A percentile compares a stretch with the other conserved stretches of the same genome.
Conservation (phyloP, 2,888 invertebrate species). For the Linnaemya tessellans region DNA sequence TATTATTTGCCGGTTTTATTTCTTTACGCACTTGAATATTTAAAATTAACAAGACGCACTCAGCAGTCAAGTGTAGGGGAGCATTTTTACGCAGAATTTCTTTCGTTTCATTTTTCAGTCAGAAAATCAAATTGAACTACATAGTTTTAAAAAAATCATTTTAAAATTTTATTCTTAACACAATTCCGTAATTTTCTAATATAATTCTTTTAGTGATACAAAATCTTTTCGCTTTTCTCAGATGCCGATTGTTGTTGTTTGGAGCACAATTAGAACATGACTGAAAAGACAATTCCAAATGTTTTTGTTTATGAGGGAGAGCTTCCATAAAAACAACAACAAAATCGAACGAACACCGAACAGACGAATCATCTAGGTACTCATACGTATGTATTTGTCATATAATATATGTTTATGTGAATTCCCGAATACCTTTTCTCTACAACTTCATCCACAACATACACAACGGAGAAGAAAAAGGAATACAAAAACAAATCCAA, state of each 20-base stretch:
- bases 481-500: conserved; percentile 3
- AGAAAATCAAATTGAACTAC: background rate
- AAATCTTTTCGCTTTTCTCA: conserved; percentile 17
- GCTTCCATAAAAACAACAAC: conserved; percentile 30
- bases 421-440: conserved; percentile 36
- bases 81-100: background rate
- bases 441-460: conserved; percentile 33
- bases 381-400: background rate
- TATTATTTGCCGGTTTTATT: conserved; percentile 25
- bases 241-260: conserved; percentile 56
- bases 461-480: conserved; percentile 17
- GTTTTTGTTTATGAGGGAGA: conserved; percentile 62
- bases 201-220: background rate
- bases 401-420: conserved; percentile 13
- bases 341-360: conserved; percentile 36
- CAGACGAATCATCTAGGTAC: conserved; percentile 38
- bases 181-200: conserved; percentile 34
- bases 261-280: conserved; percentile 67
- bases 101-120: conserved; percentile 29
- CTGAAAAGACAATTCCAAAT: conserved; percentile 54
- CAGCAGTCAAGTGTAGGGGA: background rate
- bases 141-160: background rate
- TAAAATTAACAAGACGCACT: conserved; percentile 37
- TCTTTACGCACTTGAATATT: conserved; percentile 57
- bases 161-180: background rate